Conservation (phyloP, 1,140 invertebrate species). For the Drosophila murphyi region DNA sequence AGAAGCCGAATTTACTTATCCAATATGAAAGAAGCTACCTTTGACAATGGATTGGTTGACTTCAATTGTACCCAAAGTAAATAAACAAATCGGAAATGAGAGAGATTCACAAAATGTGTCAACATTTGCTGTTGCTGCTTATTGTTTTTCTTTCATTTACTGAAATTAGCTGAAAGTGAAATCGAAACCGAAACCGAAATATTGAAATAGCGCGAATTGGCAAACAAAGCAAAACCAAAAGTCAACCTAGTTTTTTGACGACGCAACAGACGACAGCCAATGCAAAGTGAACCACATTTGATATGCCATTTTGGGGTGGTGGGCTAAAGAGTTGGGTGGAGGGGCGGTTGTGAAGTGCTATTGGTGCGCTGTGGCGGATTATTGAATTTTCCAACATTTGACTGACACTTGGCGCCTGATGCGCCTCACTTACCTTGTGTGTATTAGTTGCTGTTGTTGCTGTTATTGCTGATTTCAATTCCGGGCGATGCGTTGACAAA, state of each 20-base stretch:
- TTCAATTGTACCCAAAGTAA: conserved; percentile 10
- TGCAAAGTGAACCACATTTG: conserved; percentile 51
- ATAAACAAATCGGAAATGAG: conserved; percentile 9
- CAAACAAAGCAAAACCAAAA: conserved; percentile 60
- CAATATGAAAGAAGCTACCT: background rate
- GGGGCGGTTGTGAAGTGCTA: conserved; percentile 16
- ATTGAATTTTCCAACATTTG: conserved; percentile 81
- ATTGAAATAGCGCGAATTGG: conserved; percentile 59
- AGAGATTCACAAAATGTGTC: conserved; percentile 14
- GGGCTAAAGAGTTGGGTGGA: conserved; percentile 22
- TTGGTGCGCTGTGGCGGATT: conserved; percentile 73
- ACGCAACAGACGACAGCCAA: conserved; percentile 68
- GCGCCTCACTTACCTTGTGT: conserved; percentile 48
- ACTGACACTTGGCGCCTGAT: conserved; percentile 76
- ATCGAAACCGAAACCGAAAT: conserved; percentile 45
- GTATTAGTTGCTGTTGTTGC: conserved; percentile 31
- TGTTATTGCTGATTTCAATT: conserved; percentile 49
- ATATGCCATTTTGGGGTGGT: conserved; percentile 43
- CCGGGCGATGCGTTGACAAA: conserved; percentile 56
- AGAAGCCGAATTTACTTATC: background rate
- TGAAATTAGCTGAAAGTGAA: conserved; percentile 61
- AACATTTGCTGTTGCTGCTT: conserved; percentile 24
- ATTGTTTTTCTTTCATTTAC: conserved; percentile 55
- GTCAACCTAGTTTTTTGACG: conserved; percentile 72
- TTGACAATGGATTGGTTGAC: background rate